Evolutionary conservation across 1,140 invertebrate species (phyloP).

Genomic region (Neuroterus valhalla): DNA sequence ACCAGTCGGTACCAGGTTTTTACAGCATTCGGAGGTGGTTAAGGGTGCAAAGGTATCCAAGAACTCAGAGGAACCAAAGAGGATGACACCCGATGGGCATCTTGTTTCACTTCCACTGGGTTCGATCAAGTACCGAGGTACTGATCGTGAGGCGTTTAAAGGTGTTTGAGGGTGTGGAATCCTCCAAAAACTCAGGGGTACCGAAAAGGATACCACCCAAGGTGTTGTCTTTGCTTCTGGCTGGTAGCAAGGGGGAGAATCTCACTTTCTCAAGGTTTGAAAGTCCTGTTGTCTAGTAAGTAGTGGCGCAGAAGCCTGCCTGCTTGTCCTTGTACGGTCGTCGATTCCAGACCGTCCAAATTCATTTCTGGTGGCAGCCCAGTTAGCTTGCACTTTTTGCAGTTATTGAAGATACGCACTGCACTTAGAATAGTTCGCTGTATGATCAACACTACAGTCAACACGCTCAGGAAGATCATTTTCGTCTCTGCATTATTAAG

Average conservation of each 20-base stretch:
- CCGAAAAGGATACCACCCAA: too few relatives aligned
- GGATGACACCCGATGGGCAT: too few relatives aligned
- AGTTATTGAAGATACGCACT: background rate
- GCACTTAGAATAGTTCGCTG: background rate
- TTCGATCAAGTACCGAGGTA: too few relatives aligned
- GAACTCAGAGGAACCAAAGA: too few relatives aligned
- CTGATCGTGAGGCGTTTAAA: too few relatives aligned
- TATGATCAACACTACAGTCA: background rate
- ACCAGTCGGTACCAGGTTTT: too few relatives aligned
- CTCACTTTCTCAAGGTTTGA: background rate
- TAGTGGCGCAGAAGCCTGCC: too few relatives aligned
- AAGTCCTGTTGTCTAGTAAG: background rate
- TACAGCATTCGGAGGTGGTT: too few relatives aligned
- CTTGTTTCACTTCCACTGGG: too few relatives aligned
- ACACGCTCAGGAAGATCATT: background rate
- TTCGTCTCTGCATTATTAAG: background rate
- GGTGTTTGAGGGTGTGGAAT: too few relatives aligned
- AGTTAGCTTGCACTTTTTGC: background rate
- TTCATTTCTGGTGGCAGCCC: background rate
- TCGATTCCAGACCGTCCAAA: background rate
- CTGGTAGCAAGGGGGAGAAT: background rate
- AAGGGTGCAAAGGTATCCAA: too few relatives aligned
- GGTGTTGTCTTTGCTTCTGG: background rate
- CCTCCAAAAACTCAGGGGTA: too few relatives aligned
- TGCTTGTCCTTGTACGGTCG: background rate